Percentiles rank a stretch among this genome's conserved stretches.
Evolutionary conservation across 2,113 vertebrate species (phyloP).

Genomic region (Motacilla alba): DNA sequence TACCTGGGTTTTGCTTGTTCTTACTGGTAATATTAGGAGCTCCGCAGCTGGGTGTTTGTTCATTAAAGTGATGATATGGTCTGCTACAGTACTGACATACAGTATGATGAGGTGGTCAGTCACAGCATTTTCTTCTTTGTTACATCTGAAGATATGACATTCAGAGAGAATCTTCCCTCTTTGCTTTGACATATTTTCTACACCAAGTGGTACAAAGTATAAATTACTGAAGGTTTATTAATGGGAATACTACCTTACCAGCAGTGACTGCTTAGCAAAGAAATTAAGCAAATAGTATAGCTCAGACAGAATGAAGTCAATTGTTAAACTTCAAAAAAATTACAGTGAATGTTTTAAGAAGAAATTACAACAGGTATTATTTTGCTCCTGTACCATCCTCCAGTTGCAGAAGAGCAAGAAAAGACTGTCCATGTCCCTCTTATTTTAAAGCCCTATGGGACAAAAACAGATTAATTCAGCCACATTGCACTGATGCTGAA

Average conservation of each 20-base stretch:
- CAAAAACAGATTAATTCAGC: not conserved
- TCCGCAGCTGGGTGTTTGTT: not conserved
- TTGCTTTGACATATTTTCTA: not conserved
- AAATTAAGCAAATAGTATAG: not conserved
- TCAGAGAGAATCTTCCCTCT: not conserved
- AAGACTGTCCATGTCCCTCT: not conserved
- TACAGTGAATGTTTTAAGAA: not conserved
- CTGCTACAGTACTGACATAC: not conserved
- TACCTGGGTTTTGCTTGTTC: not conserved
- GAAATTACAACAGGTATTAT: not conserved
- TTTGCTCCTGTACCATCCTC: not conserved
- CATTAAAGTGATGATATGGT: not conserved
- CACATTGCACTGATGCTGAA: not conserved
- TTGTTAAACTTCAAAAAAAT: not conserved
- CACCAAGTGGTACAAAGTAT: not conserved
- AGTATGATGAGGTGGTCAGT: not conserved
- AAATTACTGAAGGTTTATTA: not conserved
- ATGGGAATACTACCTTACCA: not conserved
- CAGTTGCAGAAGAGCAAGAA: not conserved
- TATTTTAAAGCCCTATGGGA: not conserved
- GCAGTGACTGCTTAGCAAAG: not conserved
- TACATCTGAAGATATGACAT: not conserved
- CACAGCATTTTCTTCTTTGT: not conserved
- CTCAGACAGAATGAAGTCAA: not conserved
- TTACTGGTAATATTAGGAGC: not conserved